Evolutionary conservation across 2,888 invertebrate genomes (phyloP).

Genomic region (Heliconius ismenius): DNA sequence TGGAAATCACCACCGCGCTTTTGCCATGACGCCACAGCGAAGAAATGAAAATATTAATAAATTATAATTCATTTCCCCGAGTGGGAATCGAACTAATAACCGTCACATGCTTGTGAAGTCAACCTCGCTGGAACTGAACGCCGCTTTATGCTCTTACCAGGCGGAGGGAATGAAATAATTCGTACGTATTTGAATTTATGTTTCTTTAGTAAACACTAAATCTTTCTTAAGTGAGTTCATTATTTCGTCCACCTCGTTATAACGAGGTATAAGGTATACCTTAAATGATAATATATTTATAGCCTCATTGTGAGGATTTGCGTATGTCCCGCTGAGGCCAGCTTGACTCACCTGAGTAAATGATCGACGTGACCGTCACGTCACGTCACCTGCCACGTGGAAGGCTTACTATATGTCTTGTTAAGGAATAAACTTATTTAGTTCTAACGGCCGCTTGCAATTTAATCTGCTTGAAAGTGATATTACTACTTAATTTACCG

Average conservation of each 20-base stretch:
- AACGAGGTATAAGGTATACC: not conserved
- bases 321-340: not conserved
- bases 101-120: too few relatives aligned
- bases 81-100: too few relatives aligned
- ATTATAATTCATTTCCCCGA: too few relatives aligned
- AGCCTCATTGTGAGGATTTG: conserved; percentile 18
- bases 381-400: conserved; percentile 12
- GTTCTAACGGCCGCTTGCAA: too few relatives aligned
- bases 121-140: too few relatives aligned
- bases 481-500: too few relatives aligned
- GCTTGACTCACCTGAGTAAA: not conserved
- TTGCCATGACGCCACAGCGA: too few relatives aligned
- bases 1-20: too few relatives aligned
- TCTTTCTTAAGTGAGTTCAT: not conserved
- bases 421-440: not conserved
- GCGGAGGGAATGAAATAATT: not conserved
- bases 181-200: not conserved
- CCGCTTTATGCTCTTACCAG: too few relatives aligned
- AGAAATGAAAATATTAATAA: too few relatives aligned
- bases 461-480: too few relatives aligned
- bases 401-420: not conserved
- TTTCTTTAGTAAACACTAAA: not conserved
- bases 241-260: conserved; percentile 1
- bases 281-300: conserved; percentile 12
- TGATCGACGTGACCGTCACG: conserved; percentile 9